Evolutionary conservation across 1,140 invertebrate species (phyloP).

Genomic region (Harpegnathos saltator): DNA sequence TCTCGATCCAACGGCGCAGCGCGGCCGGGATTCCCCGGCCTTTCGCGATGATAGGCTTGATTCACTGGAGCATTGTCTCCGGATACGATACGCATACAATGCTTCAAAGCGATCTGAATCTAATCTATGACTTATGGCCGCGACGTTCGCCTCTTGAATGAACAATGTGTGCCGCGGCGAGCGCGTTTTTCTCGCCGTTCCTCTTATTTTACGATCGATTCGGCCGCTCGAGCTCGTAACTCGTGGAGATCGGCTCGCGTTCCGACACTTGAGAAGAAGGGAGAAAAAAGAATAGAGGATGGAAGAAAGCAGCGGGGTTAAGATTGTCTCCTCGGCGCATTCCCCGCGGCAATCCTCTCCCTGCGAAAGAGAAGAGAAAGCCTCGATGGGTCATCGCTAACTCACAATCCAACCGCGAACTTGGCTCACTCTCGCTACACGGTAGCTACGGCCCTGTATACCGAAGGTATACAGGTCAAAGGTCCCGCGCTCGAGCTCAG

Average conservation of each 20-base stretch:
- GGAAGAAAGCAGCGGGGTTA: too few relatives aligned
- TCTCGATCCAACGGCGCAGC: constrained; percentile 34
- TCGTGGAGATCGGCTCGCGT: neutral
- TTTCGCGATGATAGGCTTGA: constrained; percentile 71
- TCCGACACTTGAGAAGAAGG: too few relatives aligned
- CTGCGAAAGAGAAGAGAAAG: neutral
- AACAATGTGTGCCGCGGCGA: constrained; percentile 70
- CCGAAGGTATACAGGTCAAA: neutral
- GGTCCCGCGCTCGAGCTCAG: neutral
- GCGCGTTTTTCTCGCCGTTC: constrained; percentile 38
- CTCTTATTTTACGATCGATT: constrained; percentile 55
- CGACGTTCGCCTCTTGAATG: constrained; percentile 72
- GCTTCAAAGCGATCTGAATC: constrained; percentile 78
- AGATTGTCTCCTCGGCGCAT: neutral
- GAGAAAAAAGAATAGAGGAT: too few relatives aligned
- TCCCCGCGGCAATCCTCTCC: neutral
- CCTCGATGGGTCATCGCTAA: neutral
- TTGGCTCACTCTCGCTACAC: neutral
- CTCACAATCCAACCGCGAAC: neutral
- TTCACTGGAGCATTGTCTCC: constrained; percentile 79
- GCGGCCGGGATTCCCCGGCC: constrained; percentile 69
- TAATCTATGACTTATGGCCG: constrained; percentile 79
- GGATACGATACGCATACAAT: constrained; percentile 80
- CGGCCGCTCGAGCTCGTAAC: neutral
- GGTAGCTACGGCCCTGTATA: neutral